Evolutionary conservation across 2,113 vertebrate species (phyloP).

Genomic region (Gopherus evgoodei): DNA sequence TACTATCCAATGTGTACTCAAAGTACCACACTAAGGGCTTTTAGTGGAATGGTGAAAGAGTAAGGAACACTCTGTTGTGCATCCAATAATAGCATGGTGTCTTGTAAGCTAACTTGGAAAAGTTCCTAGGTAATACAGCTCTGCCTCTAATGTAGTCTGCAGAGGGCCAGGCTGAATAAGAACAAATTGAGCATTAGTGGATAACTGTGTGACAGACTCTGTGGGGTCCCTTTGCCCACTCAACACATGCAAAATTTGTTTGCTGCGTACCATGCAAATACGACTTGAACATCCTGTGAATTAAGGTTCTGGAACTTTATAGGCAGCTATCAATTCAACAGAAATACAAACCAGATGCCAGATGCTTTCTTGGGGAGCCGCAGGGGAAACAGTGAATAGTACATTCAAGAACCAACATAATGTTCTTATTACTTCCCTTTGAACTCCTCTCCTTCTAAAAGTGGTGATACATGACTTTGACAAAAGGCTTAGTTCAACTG

Average conservation of each 20-base stretch:
- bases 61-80: not conserved
- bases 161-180: not conserved
- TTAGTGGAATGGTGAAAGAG: not conserved
- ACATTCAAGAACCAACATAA: not conserved
- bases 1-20: not conserved
- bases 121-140: not conserved
- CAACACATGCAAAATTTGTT: not conserved
- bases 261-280: fast-evolving
- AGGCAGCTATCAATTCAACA: not conserved
- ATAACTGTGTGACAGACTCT: not conserved
- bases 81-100: not conserved
- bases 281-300: not conserved
- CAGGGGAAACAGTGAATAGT: not conserved
- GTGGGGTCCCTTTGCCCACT: not conserved
- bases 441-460: not conserved
- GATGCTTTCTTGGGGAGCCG: not conserved
- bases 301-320: not conserved
- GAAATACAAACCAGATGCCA: not conserved
- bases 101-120: not conserved
- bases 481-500: not conserved
- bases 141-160: not conserved
- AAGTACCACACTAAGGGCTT: not conserved
- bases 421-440: not conserved
- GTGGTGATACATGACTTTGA: not conserved
- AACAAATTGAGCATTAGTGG: not conserved